Evolutionary conservation across 2,888 invertebrate species (phyloP).

Genomic region (Coleophora deauratella): DNA sequence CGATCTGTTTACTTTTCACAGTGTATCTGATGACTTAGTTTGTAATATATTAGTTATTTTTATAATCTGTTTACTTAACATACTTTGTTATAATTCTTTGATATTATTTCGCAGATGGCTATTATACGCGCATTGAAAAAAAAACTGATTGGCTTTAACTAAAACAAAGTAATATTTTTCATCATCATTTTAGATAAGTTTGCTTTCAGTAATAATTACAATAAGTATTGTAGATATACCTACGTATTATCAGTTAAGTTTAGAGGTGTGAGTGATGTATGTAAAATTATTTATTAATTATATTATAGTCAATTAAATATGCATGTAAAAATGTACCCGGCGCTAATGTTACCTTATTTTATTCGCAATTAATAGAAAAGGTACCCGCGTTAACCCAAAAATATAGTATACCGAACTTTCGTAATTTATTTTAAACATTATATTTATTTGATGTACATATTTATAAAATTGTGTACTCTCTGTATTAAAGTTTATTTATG

Average conservation of each 20-base stretch:
- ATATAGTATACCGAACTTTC: conserved; percentile 16
- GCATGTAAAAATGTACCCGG: conserved; percentile 31
- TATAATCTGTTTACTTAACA: too few species aligned
- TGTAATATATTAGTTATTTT: too few species aligned
- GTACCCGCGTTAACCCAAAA: conserved; percentile 47
- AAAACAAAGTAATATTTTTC: conserved; percentile 21
- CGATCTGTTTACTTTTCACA: too few species aligned
- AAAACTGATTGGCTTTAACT: too few species aligned
- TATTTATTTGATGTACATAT: conserved; percentile 17
- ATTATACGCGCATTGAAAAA: too few species aligned
- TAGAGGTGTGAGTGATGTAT: too few species aligned
- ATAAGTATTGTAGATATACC: too few species aligned
- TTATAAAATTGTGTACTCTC: conserved; percentile 24
- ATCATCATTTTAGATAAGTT: conserved; percentile 19
- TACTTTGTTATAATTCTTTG: too few species aligned
- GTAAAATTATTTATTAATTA: conserved; percentile 5
- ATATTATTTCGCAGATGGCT: too few species aligned
- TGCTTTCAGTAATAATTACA: background rate
- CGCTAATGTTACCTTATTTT: conserved; percentile 70
- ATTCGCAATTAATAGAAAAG: conserved; percentile 38
- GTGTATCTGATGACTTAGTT: too few species aligned
- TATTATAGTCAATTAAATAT: conserved; percentile 7
- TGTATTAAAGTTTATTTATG: conserved; percentile 34
- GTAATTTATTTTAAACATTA: background rate
- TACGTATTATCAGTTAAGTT: too few species aligned